Base-by-base conservation (phyloP, 2,888 invertebrate genomes). In the Tenthredo distinguenda region DNA sequence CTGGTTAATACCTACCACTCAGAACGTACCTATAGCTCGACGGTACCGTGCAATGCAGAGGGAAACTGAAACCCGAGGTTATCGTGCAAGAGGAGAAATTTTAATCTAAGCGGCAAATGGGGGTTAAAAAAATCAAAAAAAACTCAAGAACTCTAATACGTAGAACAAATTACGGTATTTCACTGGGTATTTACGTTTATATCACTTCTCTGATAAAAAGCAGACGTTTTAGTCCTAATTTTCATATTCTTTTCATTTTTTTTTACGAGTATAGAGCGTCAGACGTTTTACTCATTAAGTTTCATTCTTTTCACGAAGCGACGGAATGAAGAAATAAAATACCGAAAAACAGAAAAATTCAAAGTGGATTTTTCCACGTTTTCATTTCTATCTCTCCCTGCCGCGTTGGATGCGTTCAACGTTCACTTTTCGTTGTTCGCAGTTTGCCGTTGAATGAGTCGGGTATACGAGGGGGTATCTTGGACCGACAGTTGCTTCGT, bases 401-500 rank as follows among this genome's bases (percentile, higher is more conserved):
- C n/a, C 71, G n/a, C 72, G n/a, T 10, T 9, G 15, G n/a, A 7
- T 74, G 12, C 21, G 18, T 21, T 21, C 31, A 76, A n/a, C 15
- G 43, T 31, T 10, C 47, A 10, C 10, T 26, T 34, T 77, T 77
- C 77, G 50, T 34, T 77, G 77, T 77, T 77, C 50, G 50, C 77
- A 77, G 77, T 77, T 55, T 18, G 50, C 77, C 62, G 40, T 62
- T 50, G 58, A 37, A 81, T 40, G 18, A 81, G 37, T 62, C n/a
- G 21, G 43, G 21, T n/a, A 77, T 43, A 50, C 40, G 68, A 47
- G 65, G 87, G 90, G 89, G 90, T 90, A 90, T 92, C 92, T 92
- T 92, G 91, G 90, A 91, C 91, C 92, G 92, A 93, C 92, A 93
- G 92, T 92, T 93, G 92, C 91, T 91, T 85, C 89, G 90, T 92